These are phyloP conservation scores for Drosophila aldrichi DNA, from an alignment of 2,888 invertebrate genomes.

Conservation along the genomic window DNA sequence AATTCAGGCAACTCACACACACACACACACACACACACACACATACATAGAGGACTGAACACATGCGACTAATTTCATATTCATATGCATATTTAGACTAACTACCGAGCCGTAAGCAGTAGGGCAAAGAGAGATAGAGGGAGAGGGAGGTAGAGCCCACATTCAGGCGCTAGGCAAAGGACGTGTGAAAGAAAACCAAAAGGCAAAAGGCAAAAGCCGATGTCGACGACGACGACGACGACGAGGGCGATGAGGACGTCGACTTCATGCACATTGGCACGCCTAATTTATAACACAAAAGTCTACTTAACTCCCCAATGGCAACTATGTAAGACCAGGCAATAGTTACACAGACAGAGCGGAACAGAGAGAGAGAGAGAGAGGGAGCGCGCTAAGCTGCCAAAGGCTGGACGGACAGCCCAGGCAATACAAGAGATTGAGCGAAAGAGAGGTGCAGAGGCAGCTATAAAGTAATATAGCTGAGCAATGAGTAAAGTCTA, in stretches of 20 bases:
- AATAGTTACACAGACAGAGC: not conserved
- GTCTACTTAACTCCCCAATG: constrained; percentile 74
- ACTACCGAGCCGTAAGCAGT: constrained; percentile 58
- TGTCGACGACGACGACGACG: constrained; percentile 14
- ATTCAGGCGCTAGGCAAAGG: constrained; percentile 6
- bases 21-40: constrained; percentile 12
- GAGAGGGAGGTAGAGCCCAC: not conserved
- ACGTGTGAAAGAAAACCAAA: constrained; percentile 25
- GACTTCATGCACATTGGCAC: constrained; percentile 68
- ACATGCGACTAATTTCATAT: constrained; percentile 77
- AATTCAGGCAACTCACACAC: constrained; percentile 26
- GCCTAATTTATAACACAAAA: constrained; percentile 78
- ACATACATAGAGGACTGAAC: constrained; percentile 43
- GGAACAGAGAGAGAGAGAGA: not conserved
- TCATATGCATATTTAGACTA: constrained; percentile 77
- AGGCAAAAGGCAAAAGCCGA: constrained; percentile 20
- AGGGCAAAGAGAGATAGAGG: constrained; percentile 6
- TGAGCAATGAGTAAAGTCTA: no score
- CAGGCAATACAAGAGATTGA: constrained; percentile 2
- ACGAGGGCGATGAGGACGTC: constrained; percentile 18
- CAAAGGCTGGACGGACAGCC: no score
- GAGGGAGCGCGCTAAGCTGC: no score
- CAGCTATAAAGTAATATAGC: no score
- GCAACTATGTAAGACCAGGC: constrained; percentile 35
- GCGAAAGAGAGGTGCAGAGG: no score